Base-by-base conservation (phyloP, 2,113 vertebrate genomes). In the Axis porcinus region DNA sequence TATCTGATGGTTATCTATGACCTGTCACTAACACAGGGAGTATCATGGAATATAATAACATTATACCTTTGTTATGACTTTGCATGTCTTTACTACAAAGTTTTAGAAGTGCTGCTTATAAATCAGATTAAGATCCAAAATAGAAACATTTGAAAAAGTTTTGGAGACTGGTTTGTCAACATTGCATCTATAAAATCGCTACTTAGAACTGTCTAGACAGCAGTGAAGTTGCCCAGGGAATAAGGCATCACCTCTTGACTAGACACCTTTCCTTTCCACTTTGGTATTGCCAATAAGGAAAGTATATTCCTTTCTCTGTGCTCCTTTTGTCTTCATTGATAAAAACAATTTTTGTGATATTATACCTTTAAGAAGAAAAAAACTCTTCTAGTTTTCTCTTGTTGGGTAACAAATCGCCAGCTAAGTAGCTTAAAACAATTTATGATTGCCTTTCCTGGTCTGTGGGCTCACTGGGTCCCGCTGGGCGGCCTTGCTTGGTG, bases 41-140 rank as follows among this genome's bases (percentile, higher is more conserved):
- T 89, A 86, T 47, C 52, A 87, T 52, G 89, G 11, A 89, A 43
- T 58, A 64, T 92, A 97, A 89, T 89, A 87, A 70, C 40, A 86
- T 92, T 94, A 70, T 54, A 64, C 17, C 12, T 91, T 79, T 88
- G 27, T 81, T 90, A 55, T 43, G 2, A 78, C 23, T 96, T 91
- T 55, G 7, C 45, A 43, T 0, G 4, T 62, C 43, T 96, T 95
- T 82, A 94, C 57, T 83, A 50, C 70, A 95, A 96, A 87, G 27
- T 93, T 88, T 96, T 82, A 2, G 7, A 83, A 83, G 19, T 97
- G 17, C 27, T 92, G n/a, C 0, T 36, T 81, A 93, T 83, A 96
- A 98, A 96, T 97, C 94, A 98, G 27, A 88, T 93, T 95, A 76
- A 98, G 96, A 96, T 98, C 57, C 86, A 97, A 98, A 98, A 94